Conservation (phyloP, 1,140 invertebrate genomes). For the Cydia amplana region DNA sequence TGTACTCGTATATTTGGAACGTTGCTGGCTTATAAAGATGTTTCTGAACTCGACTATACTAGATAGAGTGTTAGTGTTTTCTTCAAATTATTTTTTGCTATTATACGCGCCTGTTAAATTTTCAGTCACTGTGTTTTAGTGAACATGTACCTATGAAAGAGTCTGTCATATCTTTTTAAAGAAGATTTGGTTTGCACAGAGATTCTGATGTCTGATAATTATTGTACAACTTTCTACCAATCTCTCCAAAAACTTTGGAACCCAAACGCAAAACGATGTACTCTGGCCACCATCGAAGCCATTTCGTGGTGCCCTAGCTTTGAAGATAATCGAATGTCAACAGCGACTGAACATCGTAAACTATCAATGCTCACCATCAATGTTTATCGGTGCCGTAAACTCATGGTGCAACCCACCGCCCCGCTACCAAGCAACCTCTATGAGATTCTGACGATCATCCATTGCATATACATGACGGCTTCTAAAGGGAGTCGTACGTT, state of each 20-base stretch:
- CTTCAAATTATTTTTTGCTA: no score
- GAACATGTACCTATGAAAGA: no score
- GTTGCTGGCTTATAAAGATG: no score
- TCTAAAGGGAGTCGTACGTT: not conserved
- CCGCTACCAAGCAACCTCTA: not conserved
- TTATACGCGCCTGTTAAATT: no score
- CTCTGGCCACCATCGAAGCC: not conserved
- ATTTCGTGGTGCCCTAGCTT: not conserved
- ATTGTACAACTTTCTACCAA: no score
- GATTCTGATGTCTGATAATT: no score
- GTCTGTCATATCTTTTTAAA: no score
- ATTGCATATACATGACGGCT: not conserved
- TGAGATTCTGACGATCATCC: not conserved
- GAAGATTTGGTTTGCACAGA: no score
- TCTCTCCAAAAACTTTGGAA: not conserved
- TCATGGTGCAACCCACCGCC: not conserved
- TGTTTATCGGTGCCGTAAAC: constrained; percentile 23
- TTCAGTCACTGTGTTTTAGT: no score
- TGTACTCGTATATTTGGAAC: no score
- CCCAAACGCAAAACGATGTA: not conserved
- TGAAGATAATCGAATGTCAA: constrained; percentile 28
- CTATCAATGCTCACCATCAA: constrained; percentile 13
- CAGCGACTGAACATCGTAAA: constrained; percentile 19
- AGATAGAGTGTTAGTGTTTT: no score
- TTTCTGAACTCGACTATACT: no score